Conservation (phyloP, 2,797 vertebrate genomes). For the Channa striata region DNA sequence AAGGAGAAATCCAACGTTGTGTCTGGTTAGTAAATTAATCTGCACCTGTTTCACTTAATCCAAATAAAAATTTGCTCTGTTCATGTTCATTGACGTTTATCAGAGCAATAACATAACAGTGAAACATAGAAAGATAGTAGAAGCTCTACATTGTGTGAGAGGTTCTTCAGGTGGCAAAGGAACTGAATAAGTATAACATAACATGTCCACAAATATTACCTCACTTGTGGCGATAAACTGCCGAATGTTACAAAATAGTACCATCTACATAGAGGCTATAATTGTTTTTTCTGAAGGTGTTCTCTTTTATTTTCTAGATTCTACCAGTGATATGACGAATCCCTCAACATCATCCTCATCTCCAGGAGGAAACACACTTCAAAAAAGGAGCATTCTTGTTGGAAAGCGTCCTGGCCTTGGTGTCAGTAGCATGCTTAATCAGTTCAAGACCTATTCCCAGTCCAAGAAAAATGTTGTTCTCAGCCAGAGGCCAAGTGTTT, state of each 20-base stretch:
- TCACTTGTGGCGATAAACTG: neutral
- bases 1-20: slow-evolving; percentile 86
- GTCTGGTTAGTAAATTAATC: slow-evolving; percentile 68
- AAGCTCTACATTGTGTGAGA: neutral
- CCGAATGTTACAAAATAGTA: neutral
- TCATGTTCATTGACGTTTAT: neutral
- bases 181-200: neutral
- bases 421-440: slow-evolving; percentile 89
- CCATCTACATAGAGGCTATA: neutral
- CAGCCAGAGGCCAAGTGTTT: slow-evolving; percentile 89
- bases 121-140: neutral
- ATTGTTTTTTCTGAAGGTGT: neutral
- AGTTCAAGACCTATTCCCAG: slow-evolving; percentile 90
- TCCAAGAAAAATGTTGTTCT: slow-evolving; percentile 88
- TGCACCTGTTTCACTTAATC: neutral
- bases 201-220: neutral
- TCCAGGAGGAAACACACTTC: slow-evolving; percentile 47
- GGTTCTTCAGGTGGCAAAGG: neutral
- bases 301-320: slow-evolving; percentile 60
- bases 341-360: slow-evolving; percentile 53
- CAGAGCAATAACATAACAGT: neutral
- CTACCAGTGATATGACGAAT: slow-evolving; percentile 64
- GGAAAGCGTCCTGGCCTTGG: slow-evolving; percentile 89
- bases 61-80: neutral
- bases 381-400: slow-evolving; percentile 86